Evolutionary conservation across 2,888 invertebrate species (phyloP).

Genomic region (Trimorus sp.): DNA sequence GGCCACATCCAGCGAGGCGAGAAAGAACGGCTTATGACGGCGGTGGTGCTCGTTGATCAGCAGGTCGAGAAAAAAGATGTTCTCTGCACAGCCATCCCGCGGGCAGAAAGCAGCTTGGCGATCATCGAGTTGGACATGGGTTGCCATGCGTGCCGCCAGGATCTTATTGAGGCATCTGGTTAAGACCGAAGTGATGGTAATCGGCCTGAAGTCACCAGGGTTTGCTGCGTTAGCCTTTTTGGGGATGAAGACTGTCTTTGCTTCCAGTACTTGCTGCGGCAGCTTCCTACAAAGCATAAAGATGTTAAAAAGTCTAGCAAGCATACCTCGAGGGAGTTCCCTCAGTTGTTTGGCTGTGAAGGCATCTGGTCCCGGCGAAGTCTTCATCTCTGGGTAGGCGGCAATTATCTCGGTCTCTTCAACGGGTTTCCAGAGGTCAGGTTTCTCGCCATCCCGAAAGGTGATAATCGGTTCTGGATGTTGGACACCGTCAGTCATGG

Average conservation of each 20-base stretch:
- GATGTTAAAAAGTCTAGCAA: slow-evolving; percentile 58
- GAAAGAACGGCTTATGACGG: neutral
- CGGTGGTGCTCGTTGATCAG: slow-evolving; percentile 3
- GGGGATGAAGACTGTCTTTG: slow-evolving; percentile 14
- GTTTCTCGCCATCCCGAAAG: too few relatives aligned
- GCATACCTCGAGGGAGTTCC: slow-evolving; percentile 24
- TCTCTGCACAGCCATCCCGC: slow-evolving; percentile 25
- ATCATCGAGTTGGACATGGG: slow-evolving; percentile 31
- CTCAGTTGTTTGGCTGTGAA: slow-evolving; percentile 41
- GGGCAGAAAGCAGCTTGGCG: slow-evolving; percentile 63
- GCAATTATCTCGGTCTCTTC: neutral
- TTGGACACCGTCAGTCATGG: neutral
- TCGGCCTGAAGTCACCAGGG: slow-evolving; percentile 27
- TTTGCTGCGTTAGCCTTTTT: neutral
- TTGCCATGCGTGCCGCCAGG: neutral
- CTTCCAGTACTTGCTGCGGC: neutral
- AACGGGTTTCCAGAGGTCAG: too few relatives aligned
- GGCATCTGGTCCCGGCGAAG: slow-evolving; percentile 64
- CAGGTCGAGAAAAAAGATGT: slow-evolving; percentile 30
- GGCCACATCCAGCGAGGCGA: slow-evolving; percentile 66
- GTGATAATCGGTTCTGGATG: too few relatives aligned
- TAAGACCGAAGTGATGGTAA: slow-evolving; percentile 25
- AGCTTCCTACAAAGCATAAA: neutral
- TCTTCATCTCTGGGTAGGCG: neutral
- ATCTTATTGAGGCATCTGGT: slow-evolving; percentile 23